A percentile compares a stretch with the other conserved stretches of the same genome.
Conservation (phyloP, 2,797 vertebrate species). For the Phrynocephalus guinanensis region DNA sequence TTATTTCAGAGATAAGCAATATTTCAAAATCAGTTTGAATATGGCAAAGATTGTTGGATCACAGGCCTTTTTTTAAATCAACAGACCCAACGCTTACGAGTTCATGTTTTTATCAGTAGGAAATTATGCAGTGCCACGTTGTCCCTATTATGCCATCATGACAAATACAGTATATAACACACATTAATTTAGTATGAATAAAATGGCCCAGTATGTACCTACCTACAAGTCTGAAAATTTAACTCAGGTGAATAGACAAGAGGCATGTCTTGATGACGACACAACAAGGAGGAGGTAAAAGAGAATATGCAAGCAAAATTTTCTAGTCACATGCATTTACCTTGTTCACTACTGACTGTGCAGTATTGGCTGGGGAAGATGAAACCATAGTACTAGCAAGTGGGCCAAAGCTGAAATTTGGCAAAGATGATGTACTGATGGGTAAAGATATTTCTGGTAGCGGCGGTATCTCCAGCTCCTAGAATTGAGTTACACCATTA, state of each 20-base stretch:
- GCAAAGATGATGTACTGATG: slow-evolving; percentile 85
- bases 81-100: neutral
- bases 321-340: slow-evolving; percentile 61
- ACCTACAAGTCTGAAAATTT: neutral
- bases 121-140: neutral
- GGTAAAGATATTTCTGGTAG: slow-evolving; percentile 90
- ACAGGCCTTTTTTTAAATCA: neutral
- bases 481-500: slow-evolving; percentile 35
- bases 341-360: slow-evolving; percentile 75
- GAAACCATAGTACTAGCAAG: slow-evolving; percentile 70
- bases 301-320: neutral
- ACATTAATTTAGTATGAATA: no score
- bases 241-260: neutral
- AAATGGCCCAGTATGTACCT: neutral
- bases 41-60: neutral
- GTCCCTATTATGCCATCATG: neutral
- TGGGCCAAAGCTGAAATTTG: slow-evolving; percentile 88
- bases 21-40: neutral
- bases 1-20: neutral
- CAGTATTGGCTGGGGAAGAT: slow-evolving; percentile 66
- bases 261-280: neutral
- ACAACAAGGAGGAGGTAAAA: neutral
- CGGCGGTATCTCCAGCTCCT: slow-evolving; percentile 83
- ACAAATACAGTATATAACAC: no score
- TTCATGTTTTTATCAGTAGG: neutral